phyloP scores from a whole-genome alignment of 2,888 invertebrate species.

The Fragum fragum region DNA sequence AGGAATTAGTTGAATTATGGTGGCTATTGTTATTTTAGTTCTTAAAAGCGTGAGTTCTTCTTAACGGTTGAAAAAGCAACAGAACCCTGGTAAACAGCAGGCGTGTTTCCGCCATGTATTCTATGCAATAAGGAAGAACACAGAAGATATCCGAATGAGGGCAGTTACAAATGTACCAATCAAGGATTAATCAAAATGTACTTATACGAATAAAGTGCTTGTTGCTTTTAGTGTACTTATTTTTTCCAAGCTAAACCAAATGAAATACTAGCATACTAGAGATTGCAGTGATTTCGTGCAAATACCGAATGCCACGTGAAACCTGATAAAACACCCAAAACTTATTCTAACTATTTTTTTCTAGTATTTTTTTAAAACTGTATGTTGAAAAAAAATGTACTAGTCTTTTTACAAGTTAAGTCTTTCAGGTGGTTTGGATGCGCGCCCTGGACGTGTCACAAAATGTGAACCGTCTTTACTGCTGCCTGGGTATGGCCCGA shows the following conservation, averaged over 20 bases:
- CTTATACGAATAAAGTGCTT: background rate
- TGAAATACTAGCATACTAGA: background rate
- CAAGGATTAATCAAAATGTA: background rate
- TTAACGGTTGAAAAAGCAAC: too few species aligned
- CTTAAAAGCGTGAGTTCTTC: too few species aligned
- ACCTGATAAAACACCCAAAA: background rate
- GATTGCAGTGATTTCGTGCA: background rate
- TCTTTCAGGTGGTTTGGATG: conserved; percentile 17
- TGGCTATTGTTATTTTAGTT: too few species aligned
- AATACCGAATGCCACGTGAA: too few species aligned
- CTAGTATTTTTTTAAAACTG: background rate
- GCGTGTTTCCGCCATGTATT: background rate
- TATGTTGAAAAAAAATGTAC: background rate
- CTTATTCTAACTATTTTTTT: background rate
- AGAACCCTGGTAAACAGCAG: too few species aligned
- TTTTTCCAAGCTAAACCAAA: background rate
- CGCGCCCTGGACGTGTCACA: conserved; percentile 4
- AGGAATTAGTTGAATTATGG: too few species aligned
- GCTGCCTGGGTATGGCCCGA: background rate
- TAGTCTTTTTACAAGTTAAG: background rate
- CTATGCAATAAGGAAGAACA: background rate
- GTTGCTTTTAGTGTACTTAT: background rate
- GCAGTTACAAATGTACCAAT: background rate
- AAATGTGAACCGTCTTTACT: background rate
- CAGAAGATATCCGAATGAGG: background rate